Conservation (phyloP, 2,113 vertebrate genomes). For the Syngnathus typhle region DNA sequence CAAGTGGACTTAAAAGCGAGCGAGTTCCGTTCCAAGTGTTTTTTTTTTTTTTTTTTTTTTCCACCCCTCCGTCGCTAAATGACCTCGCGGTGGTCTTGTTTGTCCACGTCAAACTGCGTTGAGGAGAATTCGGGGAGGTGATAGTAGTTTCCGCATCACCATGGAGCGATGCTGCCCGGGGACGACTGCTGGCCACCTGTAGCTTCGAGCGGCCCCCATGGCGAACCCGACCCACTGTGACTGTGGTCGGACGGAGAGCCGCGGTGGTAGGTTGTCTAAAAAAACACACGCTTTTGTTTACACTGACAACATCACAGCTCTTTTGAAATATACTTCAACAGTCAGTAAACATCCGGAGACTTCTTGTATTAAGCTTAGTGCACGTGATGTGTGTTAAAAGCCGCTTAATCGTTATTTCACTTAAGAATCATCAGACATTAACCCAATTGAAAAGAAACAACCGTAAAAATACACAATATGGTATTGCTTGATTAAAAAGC, state of each 20-base stretch:
- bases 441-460: neutral
- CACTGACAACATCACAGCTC: neutral
- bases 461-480: neutral
- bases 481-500: no score
- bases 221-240: constrained; percentile 43
- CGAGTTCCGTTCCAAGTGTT: neutral
- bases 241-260: constrained; percentile 22
- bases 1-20: constrained; percentile 23
- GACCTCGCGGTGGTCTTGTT: neutral
- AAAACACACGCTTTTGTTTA: neutral
- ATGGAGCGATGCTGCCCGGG: constrained; percentile 53
- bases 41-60: neutral
- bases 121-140: constrained; percentile 22
- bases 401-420: neutral
- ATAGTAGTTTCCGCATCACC: constrained; percentile 33
- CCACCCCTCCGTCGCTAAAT: neutral
- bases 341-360: neutral
- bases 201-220: constrained; percentile 51
- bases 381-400: neutral
- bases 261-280: constrained; percentile 37
- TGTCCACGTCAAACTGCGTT: constrained; percentile 26
- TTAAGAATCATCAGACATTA: neutral
- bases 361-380: neutral
- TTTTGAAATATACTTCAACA: neutral
- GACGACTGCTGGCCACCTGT: constrained; percentile 58